phyloP scores from a whole-genome alignment of 2,797 vertebrate species.

The Perodicticus potto region DNA sequence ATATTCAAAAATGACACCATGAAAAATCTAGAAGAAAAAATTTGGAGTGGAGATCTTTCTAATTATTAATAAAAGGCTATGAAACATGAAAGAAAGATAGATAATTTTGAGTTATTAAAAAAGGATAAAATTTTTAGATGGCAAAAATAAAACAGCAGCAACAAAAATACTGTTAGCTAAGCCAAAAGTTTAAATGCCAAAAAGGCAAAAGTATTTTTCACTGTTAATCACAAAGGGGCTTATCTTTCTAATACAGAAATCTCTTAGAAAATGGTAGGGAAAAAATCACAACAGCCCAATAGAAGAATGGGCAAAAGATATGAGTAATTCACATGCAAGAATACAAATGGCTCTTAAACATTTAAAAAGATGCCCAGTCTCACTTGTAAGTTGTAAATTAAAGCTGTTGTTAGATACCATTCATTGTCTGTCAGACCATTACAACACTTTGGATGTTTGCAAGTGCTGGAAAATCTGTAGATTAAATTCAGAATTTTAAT shows the following conservation, averaged over 20 bases:
- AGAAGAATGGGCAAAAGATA: constrained; percentile 4
- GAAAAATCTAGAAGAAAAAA: constrained; percentile 25
- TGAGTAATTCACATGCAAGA: neutral
- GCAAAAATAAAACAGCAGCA: neutral
- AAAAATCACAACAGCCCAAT: neutral
- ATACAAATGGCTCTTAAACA: neutral
- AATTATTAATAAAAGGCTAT: neutral
- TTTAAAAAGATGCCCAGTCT: neutral
- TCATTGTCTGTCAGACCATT: neutral
- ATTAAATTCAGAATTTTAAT: neutral
- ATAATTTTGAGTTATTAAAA: constrained; percentile 30
- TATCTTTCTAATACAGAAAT: neutral
- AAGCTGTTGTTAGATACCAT: neutral
- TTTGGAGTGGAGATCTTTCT: constrained; percentile 13
- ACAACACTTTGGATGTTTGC: neutral
- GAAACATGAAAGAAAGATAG: neutral
- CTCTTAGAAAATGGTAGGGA: neutral
- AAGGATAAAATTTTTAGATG: neutral
- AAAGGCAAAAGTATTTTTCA: constrained; percentile 10
- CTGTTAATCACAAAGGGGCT: neutral
- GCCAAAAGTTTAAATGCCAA: neutral
- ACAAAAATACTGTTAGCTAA: neutral
- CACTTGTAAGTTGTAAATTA: neutral
- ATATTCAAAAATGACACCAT: neutral
- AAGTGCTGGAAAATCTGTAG: neutral